Percentiles rank a stretch among this genome's conserved stretches.
Conservation (phyloP, 2,113 vertebrate genomes). For the Beaufortia kweichowensis region DNA sequence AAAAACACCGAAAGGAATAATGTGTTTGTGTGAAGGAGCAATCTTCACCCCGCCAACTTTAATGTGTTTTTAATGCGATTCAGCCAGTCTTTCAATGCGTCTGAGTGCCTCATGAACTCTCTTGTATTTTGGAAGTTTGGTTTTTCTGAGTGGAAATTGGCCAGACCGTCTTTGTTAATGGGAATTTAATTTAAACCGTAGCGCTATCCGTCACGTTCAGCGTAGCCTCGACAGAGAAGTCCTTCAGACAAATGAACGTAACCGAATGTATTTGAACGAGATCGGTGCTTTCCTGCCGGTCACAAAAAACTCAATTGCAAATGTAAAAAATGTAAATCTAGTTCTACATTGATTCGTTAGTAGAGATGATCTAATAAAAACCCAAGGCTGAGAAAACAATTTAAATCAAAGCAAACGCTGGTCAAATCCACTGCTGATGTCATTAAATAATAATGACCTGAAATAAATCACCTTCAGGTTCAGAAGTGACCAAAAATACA, state of each 20-base stretch:
- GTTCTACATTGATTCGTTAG: no score
- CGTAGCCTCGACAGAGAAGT: no score
- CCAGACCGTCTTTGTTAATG: slow-evolving; percentile 39
- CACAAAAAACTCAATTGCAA: neutral
- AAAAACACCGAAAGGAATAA: slow-evolving; percentile 12
- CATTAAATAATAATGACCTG: no score
- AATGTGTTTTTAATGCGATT: neutral
- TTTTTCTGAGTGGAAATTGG: slow-evolving; percentile 24
- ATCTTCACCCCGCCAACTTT: slow-evolving; percentile 23
- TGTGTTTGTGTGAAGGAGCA: slow-evolving; percentile 20
- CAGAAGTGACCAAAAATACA: no score
- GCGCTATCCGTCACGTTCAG: slow-evolving; percentile 28
- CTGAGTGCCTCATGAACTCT: neutral
- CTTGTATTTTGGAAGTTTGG: slow-evolving; percentile 25
- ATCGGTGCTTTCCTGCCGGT: neutral
- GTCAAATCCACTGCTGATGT: no score
- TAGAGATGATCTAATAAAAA: no score
- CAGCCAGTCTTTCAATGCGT: neutral
- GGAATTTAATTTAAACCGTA: slow-evolving; percentile 45
- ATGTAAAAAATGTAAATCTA: no score
- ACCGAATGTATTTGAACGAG: neutral
- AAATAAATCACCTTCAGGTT: no score
- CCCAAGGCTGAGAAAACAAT: no score
- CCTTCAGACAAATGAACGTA: neutral
- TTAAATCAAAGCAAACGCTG: no score